Evolutionary conservation across 35 echinoderm and acorn worm species (phyloP).

Genomic region (Ophioderma brevispina): DNA sequence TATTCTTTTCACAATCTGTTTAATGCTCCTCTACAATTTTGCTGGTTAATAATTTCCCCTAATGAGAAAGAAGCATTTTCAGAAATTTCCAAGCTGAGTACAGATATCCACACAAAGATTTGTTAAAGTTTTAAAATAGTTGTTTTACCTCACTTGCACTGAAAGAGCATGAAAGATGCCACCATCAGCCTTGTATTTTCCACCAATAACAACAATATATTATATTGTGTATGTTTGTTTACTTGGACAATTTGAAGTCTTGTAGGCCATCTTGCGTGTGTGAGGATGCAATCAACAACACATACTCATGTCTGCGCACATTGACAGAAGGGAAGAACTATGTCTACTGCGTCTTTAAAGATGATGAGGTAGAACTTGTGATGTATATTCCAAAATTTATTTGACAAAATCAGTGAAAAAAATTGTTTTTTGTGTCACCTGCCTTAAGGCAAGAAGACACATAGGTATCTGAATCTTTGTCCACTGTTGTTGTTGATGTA

Average conservation of each 20-base stretch:
- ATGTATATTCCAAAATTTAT: no score
- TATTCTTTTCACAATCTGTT: no score
- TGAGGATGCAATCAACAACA: constrained; percentile 92
- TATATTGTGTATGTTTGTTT: constrained; percentile 29
- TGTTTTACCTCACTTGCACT: background rate
- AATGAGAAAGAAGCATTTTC: no score
- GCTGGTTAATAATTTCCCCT: no score
- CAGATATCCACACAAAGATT: no score
- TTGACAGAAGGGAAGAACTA: constrained; percentile 38
- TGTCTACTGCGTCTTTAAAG: constrained; percentile 86
- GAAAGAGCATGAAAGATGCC: background rate
- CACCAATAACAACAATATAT: background rate
- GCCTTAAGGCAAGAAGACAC: no score
- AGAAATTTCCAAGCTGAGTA: no score
- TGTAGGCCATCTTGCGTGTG: constrained; percentile 95
- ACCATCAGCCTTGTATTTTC: background rate
- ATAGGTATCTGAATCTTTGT: no score
- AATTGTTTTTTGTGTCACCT: no score
- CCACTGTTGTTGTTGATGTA: no score
- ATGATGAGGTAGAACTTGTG: constrained; percentile 84
- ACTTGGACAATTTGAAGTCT: constrained; percentile 45
- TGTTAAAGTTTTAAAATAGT: background rate
- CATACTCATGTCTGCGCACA: constrained; percentile 76
- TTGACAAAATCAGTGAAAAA: no score
- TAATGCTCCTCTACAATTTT: no score